Percentiles rank a stretch among this genome's conserved stretches.
These are phyloP conservation scores for Malurus elegans DNA, from an alignment of 2,113 vertebrate species.

Conservation along the genomic window DNA sequence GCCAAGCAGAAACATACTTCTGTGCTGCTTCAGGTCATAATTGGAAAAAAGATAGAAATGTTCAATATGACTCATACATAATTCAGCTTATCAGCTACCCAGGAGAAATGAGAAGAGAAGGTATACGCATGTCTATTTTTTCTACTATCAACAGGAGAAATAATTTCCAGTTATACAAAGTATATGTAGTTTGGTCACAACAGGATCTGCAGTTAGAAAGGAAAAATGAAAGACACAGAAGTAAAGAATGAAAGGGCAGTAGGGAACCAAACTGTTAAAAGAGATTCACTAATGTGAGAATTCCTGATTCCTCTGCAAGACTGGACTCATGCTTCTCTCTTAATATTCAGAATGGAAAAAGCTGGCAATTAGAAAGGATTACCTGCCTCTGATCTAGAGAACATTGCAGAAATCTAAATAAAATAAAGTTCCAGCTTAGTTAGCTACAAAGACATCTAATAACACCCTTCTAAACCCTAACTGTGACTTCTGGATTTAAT, in stretches of 20 bases:
- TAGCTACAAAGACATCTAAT: conserved; percentile 18
- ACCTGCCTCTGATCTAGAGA: conserved; percentile 39
- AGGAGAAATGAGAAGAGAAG: conserved; percentile 65
- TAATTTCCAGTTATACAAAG: conserved; percentile 70
- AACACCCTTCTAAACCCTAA: conserved; percentile 30
- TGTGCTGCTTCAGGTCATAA: conserved; percentile 66
- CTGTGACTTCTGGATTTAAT: conserved; percentile 27
- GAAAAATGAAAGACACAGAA: conserved; percentile 16
- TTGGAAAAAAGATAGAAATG: conserved; percentile 72
- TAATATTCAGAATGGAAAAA: conserved; percentile 11
- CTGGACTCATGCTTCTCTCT: conserved; percentile 14
- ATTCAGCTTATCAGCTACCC: conserved; percentile 72
- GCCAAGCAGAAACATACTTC: conserved; percentile 53
- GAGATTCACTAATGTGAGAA: conserved; percentile 2
- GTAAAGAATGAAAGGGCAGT: conserved; percentile 10
- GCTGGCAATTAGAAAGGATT: conserved; percentile 46
- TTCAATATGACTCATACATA: conserved; percentile 73
- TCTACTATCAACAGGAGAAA: conserved; percentile 64
- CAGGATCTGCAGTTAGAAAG: conserved; percentile 16
- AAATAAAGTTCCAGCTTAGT: conserved; percentile 50
- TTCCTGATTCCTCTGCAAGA: not conserved
- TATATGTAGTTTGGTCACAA: conserved; percentile 47
- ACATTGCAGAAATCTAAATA: conserved; percentile 7
- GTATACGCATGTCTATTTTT: conserved; percentile 55
- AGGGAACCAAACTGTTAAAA: not conserved